Evolutionary conservation across 2,888 invertebrate species (phyloP), one percentile per base, ranked within the genome.

Genomic region (Seladonia tumulorum): DNA sequence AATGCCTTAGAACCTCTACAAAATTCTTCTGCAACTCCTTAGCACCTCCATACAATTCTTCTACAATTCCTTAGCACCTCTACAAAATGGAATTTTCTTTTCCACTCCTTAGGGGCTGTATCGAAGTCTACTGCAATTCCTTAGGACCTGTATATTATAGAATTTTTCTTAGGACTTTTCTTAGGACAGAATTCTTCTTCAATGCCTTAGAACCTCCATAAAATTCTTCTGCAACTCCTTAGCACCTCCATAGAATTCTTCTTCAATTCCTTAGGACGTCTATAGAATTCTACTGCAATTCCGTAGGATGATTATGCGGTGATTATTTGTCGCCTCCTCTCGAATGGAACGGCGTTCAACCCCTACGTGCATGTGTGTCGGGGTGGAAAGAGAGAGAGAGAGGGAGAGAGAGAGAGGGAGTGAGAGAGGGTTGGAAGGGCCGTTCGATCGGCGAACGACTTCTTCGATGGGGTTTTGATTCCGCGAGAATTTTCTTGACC

Each of bases 401-500:
- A 10, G 47, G 16, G 49, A 53, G 53, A 7, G 53, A 22, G 53
- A 25, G 39, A 29, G 77, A 25, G 66, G 25, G 22, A 8, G 22
- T 8, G 7, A 8, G 53, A 22, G 22, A 22, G 53, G 7, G 63
- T 74, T 47, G 42, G 73, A 66, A n/a, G 25, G 25, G 16, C 5
- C 60, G 22, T 53, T 35, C 42, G 75, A 53, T 47, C 16, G 71
- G 5, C 63, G 75, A 47, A 71, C 71, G 66, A 57, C 63, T 75
- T 29, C 47, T 73, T 75, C 84, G 79, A 84, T 79, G 79, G 71
- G 75, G 49, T 79, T 84, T 79, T 85, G 75, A 85, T 85, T 76
- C 80, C 42, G 68, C 53, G 73, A 85, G 85, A 85, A 80, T 85
- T 85, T 85, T 82, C 85, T 85, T 85, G 85, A 85, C 85, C 85